These are phyloP conservation scores for Cremastinae sp. DNA, from an alignment of 2,888 invertebrate species.

Conservation along the genomic window DNA sequence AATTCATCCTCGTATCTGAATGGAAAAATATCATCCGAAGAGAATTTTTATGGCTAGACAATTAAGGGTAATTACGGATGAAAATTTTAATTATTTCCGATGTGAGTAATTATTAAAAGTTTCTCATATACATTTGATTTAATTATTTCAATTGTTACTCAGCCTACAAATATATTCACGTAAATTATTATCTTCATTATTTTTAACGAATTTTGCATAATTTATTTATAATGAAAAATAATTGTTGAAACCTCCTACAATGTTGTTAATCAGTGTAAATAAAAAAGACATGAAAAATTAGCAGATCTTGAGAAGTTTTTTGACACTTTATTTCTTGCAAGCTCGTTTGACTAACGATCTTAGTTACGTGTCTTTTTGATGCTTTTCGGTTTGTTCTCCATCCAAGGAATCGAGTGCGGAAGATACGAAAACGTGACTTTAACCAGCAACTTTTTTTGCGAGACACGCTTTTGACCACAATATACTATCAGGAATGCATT, in stretches of 20 bases:
- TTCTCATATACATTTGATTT: no score
- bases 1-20: no score
- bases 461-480: background rate
- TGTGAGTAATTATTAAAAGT: no score
- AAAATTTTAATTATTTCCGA: background rate
- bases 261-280: no score
- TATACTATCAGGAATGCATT: background rate
- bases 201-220: no score
- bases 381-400: constrained; percentile 1
- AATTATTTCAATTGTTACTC: no score
- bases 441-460: constrained; percentile 2
- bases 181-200: no score
- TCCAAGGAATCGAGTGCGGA: background rate
- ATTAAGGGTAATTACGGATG: background rate
- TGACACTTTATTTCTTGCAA: background rate
- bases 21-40: no score
- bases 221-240: constrained; percentile 1
- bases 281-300: no score
- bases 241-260: no score
- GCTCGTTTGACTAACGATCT: background rate
- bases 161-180: no score
- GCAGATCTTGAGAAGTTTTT: no score
- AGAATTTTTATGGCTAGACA: background rate
- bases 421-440: constrained; percentile 16
- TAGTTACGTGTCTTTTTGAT: constrained; percentile 1